phyloP scores from a whole-genome alignment of 2,888 invertebrate genomes.

The Pheosia tremula region DNA sequence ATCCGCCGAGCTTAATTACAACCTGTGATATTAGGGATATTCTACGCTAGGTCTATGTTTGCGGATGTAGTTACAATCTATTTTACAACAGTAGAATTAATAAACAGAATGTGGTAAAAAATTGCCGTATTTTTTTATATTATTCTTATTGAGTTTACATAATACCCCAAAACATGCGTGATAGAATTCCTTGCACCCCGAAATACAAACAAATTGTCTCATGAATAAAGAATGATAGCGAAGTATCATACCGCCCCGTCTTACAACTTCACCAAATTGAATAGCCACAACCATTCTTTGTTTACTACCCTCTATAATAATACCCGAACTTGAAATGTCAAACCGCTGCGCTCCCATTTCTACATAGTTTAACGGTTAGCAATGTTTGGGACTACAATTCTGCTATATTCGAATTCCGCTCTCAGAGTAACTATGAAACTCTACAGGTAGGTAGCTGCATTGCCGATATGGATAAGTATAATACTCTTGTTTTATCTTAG shows the following conservation, averaged over 20 bases:
- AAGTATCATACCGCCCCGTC: neutral
- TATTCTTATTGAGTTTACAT: too few relatives aligned
- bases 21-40: constrained; percentile 38
- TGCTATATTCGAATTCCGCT: constrained; percentile 26
- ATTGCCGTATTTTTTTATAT: too few relatives aligned
- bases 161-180: neutral
- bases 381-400: constrained; percentile 5
- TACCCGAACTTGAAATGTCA: constrained; percentile 5
- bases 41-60: constrained; percentile 22
- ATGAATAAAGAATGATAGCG: neutral
- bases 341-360: constrained; percentile 14
- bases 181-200: neutral
- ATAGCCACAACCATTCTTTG: neutral
- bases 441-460: constrained; percentile 44
- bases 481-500: constrained; percentile 51
- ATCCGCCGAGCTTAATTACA: constrained; percentile 53
- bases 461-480: constrained; percentile 46
- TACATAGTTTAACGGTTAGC: constrained; percentile 14
- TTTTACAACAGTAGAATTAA: too few relatives aligned
- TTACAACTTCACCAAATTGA: constrained; percentile 1
- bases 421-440: constrained; percentile 46
- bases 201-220: neutral
- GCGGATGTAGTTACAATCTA: constrained; percentile 14
- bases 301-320: constrained; percentile 6
- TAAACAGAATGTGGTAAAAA: too few relatives aligned